Base-by-base conservation (phyloP, 2,113 vertebrate species). In the Solenodon paradoxus region DNA sequence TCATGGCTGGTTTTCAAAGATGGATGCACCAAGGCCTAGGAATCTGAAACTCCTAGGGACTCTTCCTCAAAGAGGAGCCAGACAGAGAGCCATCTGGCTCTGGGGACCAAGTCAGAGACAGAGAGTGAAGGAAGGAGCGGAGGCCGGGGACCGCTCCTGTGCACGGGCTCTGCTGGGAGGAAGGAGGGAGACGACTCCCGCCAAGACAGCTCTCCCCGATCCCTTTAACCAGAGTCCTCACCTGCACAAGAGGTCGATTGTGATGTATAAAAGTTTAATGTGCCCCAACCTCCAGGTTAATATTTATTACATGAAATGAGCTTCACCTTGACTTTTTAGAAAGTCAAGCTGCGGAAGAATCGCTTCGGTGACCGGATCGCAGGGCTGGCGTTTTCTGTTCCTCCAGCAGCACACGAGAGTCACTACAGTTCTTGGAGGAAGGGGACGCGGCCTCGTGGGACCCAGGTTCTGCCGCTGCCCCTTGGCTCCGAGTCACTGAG, bases 261-360 rank as follows among this genome's bases (percentile, higher is more conserved):
- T 57, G 45, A 47, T 19, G 10, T 84, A 95, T 96, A 68, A 97
- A 97, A 97, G 92, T 95, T 97, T 96, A 96, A 96, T 96, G 90
- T 35, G 64, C 94, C 92, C 94, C 95, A 88, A 89, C 55, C 90
- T 87, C 61, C 83, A 89, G 95, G 95, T 93, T 97, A 87, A 96
- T 97, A 96, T 94, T 94, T 95, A 96, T 97, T 93, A 89, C 92
- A 87, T 83, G 87, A 72, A 86, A 96, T 90, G 93, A 96, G 92
- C 92, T 93, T 95, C 96, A 85, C 97, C 95, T 97, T 94, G 93
- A 96, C 96, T 94, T 96, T 95, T 92, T 49, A 77, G 83, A 94
- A 96, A 96, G 96, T 94, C 55, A 28, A 55, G 64, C 91, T 35
- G 40, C 19, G 32, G 49, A 68, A 88, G 78, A 91, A 77, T 86